phyloP scores from a whole-genome alignment of 2,797 vertebrate genomes.

The Xenentodon cancila region DNA sequence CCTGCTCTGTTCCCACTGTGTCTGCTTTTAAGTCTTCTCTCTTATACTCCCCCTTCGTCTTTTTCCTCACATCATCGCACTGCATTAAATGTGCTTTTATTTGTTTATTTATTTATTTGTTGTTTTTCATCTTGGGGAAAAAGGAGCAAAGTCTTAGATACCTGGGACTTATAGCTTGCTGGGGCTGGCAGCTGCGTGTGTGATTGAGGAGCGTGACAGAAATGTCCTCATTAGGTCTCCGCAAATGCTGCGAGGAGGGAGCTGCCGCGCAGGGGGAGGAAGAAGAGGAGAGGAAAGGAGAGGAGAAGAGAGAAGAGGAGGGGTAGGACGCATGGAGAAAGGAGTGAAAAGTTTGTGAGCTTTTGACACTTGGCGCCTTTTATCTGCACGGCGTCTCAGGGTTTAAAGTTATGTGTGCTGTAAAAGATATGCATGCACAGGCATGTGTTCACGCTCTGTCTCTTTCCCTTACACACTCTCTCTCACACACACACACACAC shows the following conservation, averaged over 20 bases:
- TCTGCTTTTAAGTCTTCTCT: conserved; percentile 80
- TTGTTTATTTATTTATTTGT: conserved; percentile 82
- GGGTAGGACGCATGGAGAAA: conserved; percentile 51
- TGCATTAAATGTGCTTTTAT: conserved; percentile 82
- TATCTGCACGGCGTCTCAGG: conserved; percentile 73
- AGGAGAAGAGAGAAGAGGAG: conserved; percentile 33
- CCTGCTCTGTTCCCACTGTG: conserved; percentile 74
- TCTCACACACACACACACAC: conserved; percentile 20
- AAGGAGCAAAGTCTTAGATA: conserved; percentile 74
- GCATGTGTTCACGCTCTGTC: conserved; percentile 28
- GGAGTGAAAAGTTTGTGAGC: conserved; percentile 77
- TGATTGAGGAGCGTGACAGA: conserved; percentile 87
- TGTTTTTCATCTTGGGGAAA: conserved; percentile 73
- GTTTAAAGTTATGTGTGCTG: conserved; percentile 75
- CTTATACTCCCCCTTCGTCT: conserved; percentile 70
- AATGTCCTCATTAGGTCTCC: conserved; percentile 87
- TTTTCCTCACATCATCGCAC: conserved; percentile 69
- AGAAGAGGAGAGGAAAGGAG: conserved; percentile 42
- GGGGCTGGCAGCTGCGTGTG: conserved; percentile 72
- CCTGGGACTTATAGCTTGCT: conserved; percentile 75
- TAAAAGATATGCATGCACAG: conserved; percentile 63
- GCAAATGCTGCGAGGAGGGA: conserved; percentile 77
- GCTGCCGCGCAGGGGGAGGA: conserved; percentile 52
- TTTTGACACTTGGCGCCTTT: conserved; percentile 82
- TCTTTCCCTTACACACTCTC: conserved; percentile 17